Percentiles rank a stretch among this genome's conserved stretches.
phyloP scores from a whole-genome alignment of 2,888 invertebrate genomes.

The Lasioglossum villosulum region DNA sequence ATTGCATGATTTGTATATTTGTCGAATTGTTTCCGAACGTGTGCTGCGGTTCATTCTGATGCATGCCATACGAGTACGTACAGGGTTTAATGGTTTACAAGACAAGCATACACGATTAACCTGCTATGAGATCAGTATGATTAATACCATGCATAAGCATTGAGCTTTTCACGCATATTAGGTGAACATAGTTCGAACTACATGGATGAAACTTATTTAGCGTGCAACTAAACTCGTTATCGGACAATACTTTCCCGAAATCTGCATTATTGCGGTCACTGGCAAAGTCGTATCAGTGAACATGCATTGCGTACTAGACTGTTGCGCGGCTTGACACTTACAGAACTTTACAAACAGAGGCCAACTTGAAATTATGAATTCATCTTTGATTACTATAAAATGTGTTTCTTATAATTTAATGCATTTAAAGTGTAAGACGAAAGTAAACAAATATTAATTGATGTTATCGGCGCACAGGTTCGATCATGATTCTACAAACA shows the following conservation, averaged over 20 bases:
- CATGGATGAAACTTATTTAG: not conserved
- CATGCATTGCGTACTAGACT: not conserved
- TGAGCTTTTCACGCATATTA: not conserved
- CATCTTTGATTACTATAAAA: not conserved
- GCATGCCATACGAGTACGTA: not conserved
- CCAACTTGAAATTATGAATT: not conserved
- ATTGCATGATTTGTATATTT: not conserved
- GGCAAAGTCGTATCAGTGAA: not conserved
- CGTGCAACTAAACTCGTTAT: not conserved
- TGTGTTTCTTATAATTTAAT: not conserved
- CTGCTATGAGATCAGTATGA: not conserved
- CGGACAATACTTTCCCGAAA: not conserved
- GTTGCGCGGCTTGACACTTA: too few species aligned
- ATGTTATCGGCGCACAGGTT: too few species aligned
- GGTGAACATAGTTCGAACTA: not conserved
- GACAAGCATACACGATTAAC: not conserved
- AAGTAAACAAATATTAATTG: not conserved
- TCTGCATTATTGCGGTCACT: not conserved
- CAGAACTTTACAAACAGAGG: too few species aligned
- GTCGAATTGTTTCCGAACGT: not conserved
- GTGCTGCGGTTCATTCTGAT: not conserved
- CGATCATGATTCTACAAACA: too few species aligned
- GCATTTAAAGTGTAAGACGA: not conserved
- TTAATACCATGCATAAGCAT: not conserved
- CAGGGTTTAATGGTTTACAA: slow-evolving; percentile 1